Percentiles rank a stretch among this genome's conserved stretches.
Evolutionary conservation across 2,797 vertebrate species (phyloP).

Genomic region (Pithecia hirsuta): DNA sequence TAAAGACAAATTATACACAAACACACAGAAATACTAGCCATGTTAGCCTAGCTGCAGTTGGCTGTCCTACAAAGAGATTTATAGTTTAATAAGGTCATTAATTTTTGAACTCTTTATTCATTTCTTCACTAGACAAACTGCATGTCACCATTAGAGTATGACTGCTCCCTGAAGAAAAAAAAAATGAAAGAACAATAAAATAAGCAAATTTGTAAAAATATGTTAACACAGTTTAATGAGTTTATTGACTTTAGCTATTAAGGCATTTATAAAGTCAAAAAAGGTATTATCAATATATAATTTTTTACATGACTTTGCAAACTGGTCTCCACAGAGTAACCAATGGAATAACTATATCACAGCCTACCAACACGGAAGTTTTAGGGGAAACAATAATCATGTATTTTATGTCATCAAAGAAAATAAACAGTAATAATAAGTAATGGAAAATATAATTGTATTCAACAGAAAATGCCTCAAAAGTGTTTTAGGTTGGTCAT

Average conservation of each 20-base stretch:
- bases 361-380: not conserved
- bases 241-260: slow-evolving; percentile 58
- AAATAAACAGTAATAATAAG: not conserved
- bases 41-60: not conserved
- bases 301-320: not conserved
- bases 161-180: not conserved
- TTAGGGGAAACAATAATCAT: not conserved
- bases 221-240: not conserved
- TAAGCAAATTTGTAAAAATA: not conserved
- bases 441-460: not conserved
- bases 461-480: not conserved
- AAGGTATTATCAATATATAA: not conserved
- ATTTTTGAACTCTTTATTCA: not conserved
- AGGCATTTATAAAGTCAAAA: not conserved
- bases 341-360: not conserved
- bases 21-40: not conserved
- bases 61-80: not conserved
- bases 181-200: not conserved
- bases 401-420: not conserved
- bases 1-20: not conserved
- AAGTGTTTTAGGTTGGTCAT: not conserved
- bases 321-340: not conserved
- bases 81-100: not conserved
- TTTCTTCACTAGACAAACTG: not conserved
- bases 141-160: not conserved